Evolutionary conservation across 2,888 invertebrate genomes (phyloP), one percentile per base, ranked within the genome.

Genomic region (Luperina nickerlii): DNA sequence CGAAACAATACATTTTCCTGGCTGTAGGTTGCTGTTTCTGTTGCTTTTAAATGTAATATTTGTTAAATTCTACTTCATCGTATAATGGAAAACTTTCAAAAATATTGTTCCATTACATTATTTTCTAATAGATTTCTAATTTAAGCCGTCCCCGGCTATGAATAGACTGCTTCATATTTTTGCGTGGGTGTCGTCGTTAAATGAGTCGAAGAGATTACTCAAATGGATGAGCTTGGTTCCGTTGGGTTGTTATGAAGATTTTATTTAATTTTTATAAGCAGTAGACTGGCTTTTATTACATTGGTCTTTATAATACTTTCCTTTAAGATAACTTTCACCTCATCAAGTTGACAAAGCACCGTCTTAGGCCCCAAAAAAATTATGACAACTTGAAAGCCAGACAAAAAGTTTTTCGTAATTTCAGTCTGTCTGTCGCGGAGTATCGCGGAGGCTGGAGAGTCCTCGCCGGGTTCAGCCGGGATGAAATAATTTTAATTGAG

Each of bases 401-500:
- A 91, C 90, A 90, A 91, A 90, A 92, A 90, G 88, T 90, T 88
- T 81, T 88, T 84, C 54, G 84, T 84, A 86, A 82, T 85, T 86
- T 89, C 84, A 86, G 88, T 80, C 78, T 86, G 82, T 84, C 87
- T 87, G 81, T 81, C 82, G 80, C 80, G 78, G 74, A 82, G 84
- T 83, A 78, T 70, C 82, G 76, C 62, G 78, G 68, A 27, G 38
- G 54, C 38, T 86, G 87, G 87, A 90, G 91, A 88, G 85, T 87
- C 83, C 88, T 90, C 87, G 88, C 84, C 76, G 87, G 81, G 84
- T 57, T 86, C 88, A 90, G 88, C 89, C 91, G 89, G 91, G 90
- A 87, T 88, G 90, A 88, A 89, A 89, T 90, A 88, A 91, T 92
- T 92, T 92, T 91, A 92, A 93, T 93, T 92, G 93, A 90, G 92